phyloP scores from a whole-genome alignment of 2,888 invertebrate genomes.

The Pediacus dermestoides region DNA sequence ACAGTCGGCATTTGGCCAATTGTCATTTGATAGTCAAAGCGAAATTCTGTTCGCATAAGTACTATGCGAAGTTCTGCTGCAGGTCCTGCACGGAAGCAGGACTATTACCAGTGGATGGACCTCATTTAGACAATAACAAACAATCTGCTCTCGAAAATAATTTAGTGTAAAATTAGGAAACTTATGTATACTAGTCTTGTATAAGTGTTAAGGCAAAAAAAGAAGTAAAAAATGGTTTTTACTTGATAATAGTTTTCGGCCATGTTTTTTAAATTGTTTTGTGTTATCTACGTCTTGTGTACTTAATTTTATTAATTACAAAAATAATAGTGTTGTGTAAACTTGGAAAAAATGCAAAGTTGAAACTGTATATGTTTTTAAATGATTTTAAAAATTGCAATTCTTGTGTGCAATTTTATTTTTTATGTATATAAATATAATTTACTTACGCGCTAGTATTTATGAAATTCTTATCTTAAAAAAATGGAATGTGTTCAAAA shows the following conservation, averaged over 20 bases:
- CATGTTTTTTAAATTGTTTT: constrained; percentile 5
- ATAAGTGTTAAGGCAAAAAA: too few relatives aligned
- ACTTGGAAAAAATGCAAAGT: too few relatives aligned
- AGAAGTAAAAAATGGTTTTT: constrained; percentile 7
- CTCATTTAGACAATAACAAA: constrained; percentile 46
- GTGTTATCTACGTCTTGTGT: constrained; percentile 19
- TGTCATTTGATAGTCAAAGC: constrained; percentile 84
- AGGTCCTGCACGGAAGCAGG: constrained; percentile 87
- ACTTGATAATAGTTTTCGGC: constrained; percentile 12
- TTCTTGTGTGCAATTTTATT: constrained; percentile 23
- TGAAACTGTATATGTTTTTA: too few relatives aligned
- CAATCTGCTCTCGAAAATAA: constrained; percentile 36
- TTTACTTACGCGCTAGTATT: constrained; percentile 29
- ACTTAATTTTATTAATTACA: too few relatives aligned
- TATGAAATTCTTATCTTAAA: constrained; percentile 31
- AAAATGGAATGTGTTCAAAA: constrained; percentile 36
- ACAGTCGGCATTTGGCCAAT: constrained; percentile 85
- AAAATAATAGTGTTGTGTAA: too few relatives aligned
- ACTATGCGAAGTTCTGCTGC: constrained; percentile 93
- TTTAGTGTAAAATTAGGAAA: constrained; percentile 28
- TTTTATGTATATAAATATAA: constrained; percentile 31
- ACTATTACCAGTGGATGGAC: constrained; percentile 57
- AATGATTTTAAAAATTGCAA: too few relatives aligned
- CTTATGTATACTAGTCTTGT: constrained; percentile 29
- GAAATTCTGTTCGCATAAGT: constrained; percentile 80